Base-by-base conservation (phyloP, 2,888 invertebrate species). In the Noctua fimbriata region DNA sequence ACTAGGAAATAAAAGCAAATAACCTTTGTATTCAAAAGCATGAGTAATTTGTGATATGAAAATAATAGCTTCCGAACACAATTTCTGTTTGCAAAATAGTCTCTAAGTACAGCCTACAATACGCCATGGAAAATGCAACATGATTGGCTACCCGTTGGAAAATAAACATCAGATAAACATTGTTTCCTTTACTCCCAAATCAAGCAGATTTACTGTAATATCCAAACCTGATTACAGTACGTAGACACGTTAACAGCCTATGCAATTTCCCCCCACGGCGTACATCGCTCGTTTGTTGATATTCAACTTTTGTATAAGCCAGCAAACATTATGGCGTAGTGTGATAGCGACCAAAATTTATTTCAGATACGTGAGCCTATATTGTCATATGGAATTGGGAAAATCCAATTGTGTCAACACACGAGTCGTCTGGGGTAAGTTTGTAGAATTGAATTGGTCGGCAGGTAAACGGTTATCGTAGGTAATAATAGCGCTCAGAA, bases 341-440 rank as follows among this genome's bases (percentile, higher is more conserved):
- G 89, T 89, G 89, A 89, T 88, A 90, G 87, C 88, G 81, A 87
- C 89, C 89, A 90, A 91, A 93, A 92, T 93, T 91, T 93, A 93
- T 92, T 92, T 92, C 91, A 90, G 89, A 90, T 91, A 91, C 91
- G 92, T 91, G 91, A 87, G 90, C 89, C 88, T 90, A 91, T 92
- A 92, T 92, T 93, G 92, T 92, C 92, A 92, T 92, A 93, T 91
- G 91, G 90, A 93, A 94, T 94, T 93, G 93, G 94, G 94, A 91
- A 94, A 95, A 94, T 92, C 94, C 94, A 94, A 94, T 94, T 93
- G 93, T 92, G 92, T 92, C 92, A 92, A 92, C 91, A 92, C 89
- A 87, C 83, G 89, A 87, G 87, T 91, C 88, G 92, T 91, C 83
- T 86, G 75, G 88, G 86, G 89, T 92, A 93, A 92, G 91, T 92